Conservation (phyloP, 2,797 vertebrate species). For the Hipposideros larvatus region DNA sequence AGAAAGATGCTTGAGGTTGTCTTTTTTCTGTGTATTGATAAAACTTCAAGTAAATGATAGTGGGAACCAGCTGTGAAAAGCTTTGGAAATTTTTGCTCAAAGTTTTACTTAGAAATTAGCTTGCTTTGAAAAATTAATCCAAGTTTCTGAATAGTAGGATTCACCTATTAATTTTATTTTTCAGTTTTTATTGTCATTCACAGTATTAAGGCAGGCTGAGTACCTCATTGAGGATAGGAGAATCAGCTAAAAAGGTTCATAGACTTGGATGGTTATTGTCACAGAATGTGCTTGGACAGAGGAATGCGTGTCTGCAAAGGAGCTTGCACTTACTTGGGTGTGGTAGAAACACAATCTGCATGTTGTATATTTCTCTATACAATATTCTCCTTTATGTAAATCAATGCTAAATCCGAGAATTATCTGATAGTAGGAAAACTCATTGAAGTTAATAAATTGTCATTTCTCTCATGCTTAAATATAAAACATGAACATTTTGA, state of each 20-base stretch:
- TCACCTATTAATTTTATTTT: slow-evolving; percentile 24
- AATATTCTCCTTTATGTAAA: background rate
- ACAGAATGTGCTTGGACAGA: background rate
- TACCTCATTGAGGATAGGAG: background rate
- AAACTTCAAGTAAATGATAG: slow-evolving; percentile 60
- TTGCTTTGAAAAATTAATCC: slow-evolving; percentile 55
- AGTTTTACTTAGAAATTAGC: slow-evolving; percentile 51
- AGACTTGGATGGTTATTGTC: background rate
- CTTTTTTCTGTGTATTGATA: slow-evolving; percentile 58
- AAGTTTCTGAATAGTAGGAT: background rate
- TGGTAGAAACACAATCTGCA: background rate
- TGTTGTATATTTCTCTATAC: background rate
- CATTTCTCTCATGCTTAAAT: background rate
- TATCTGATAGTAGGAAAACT: background rate
- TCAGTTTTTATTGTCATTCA: slow-evolving; percentile 19
- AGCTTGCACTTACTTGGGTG: background rate
- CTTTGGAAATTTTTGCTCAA: slow-evolving; percentile 62
- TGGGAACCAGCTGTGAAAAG: slow-evolving; percentile 30
- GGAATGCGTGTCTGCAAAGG: background rate
- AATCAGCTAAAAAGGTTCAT: background rate
- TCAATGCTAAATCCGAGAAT: background rate
- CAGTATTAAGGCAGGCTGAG: background rate
- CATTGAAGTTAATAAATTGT: background rate
- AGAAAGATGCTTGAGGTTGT: slow-evolving; percentile 17
- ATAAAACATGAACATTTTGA: background rate